Base-by-base conservation (phyloP, 2,113 vertebrate species). In the Protomyctophum bolini region DNA sequence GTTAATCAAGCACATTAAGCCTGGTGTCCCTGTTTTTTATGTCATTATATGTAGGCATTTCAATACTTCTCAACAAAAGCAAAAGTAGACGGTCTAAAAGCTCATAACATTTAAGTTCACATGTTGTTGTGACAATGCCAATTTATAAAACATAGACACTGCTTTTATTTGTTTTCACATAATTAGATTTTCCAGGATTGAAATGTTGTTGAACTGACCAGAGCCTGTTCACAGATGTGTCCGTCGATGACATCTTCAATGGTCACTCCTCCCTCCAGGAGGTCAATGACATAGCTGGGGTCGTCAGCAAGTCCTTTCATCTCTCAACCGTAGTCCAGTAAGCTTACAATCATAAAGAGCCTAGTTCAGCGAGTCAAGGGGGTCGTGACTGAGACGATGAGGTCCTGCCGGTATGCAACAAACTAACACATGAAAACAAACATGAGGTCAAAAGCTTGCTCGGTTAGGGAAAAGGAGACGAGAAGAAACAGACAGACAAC, bases 321-420 rank as follows among this genome's bases (percentile, higher is more conserved):
- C 95, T 99, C 95, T 98, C 94, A 97, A 95, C 96, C 94, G 96
- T 98, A 95, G 95, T 97, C 95, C 95, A 94, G 95, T 94, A 97
- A 97, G 91, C 96, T 95, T 93, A 96, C 94, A 95, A 95, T 98
- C 96, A 98, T 98, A 98, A 96, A 98, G 96, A 96, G 97, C 93
- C 21, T 21, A 92, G 93, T 92, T 87, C 89, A 94, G 74, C 91
- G 93, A 95, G 91, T 94, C 83, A 92, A 93, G 83, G 77, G 21
- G 86, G 93, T 89, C 92, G 93, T 94, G 92, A 92, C 94, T 93
- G 94, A 97, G 94, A 96, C 95, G 94, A 94, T 93, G 93, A 94
- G 95, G 94, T 97, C 96, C 96, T 96, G 93, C 95, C 91, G 95
- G 94, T 97, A 98, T 97, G 97, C 97, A 99, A 99, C 97, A 98